Percentiles rank a stretch among this genome's conserved stretches.
phyloP scores from a whole-genome alignment of 2,888 invertebrate species.

The Agrochola litura region DNA sequence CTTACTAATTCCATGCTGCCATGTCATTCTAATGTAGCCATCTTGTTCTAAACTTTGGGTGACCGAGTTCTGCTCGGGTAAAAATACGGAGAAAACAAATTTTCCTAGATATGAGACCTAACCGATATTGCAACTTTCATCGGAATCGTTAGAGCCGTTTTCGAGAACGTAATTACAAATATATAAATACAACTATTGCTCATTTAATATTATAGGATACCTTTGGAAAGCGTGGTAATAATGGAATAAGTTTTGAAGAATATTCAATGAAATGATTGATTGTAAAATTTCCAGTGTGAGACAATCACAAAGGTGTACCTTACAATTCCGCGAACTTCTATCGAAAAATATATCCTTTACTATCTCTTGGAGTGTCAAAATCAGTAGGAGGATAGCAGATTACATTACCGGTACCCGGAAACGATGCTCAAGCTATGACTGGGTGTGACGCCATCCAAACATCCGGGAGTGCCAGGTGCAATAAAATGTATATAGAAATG shows the following conservation, averaged over 20 bases:
- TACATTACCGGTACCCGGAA: conserved; percentile 48
- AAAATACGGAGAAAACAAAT: too few species aligned
- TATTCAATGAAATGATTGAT: background rate
- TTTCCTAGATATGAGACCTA: too few species aligned
- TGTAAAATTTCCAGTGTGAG: background rate
- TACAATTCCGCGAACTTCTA: conserved; percentile 16
- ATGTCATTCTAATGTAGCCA: too few species aligned
- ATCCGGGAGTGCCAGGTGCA: conserved; percentile 40
- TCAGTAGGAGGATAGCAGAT: conserved; percentile 42
- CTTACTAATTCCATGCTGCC: too few species aligned
- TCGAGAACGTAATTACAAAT: too few species aligned
- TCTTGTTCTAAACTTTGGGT: too few species aligned
- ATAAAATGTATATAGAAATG: conserved; percentile 32
- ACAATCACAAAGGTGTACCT: background rate
- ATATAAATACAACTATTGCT: too few species aligned
- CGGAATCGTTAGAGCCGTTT: too few species aligned
- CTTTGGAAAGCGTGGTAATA: background rate
- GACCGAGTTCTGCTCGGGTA: too few species aligned
- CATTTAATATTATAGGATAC: background rate
- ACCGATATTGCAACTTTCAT: too few species aligned
- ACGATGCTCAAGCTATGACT: conserved; percentile 16
- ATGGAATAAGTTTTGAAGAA: background rate
- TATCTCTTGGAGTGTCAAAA: conserved; percentile 30
- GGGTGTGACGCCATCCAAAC: conserved; percentile 12
- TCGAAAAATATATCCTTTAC: conserved; percentile 12